A percentile compares a stretch with the other conserved stretches of the same genome.
Conservation (phyloP, 2,888 invertebrate genomes). For the Orthonevra nobilis region DNA sequence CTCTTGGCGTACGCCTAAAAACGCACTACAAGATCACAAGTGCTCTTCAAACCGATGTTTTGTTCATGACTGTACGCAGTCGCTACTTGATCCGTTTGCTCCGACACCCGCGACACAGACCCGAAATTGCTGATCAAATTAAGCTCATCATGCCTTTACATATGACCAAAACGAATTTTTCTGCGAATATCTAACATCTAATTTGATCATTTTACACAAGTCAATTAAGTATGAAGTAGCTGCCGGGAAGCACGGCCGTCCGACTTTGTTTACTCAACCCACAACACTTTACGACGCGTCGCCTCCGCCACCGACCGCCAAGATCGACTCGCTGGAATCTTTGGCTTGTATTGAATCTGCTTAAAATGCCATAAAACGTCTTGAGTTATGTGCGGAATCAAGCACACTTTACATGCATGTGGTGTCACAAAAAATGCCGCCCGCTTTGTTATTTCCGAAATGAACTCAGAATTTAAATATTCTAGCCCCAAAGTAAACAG, state of each 20-base stretch:
- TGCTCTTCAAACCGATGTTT: too few relatives aligned
- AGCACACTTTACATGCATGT: constrained; percentile 51
- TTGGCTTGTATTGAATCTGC: neutral
- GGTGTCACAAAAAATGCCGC: constrained; percentile 19
- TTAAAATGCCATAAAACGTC: constrained; percentile 49
- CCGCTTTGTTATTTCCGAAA: constrained; percentile 16
- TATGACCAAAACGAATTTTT: neutral
- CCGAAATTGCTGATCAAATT: constrained; percentile 43
- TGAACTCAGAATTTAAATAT: constrained; percentile 42
- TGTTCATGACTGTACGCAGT: constrained; percentile 35
- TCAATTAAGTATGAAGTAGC: neutral
- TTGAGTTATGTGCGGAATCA: constrained; percentile 15
- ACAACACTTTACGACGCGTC: neutral
- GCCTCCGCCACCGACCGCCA: neutral
- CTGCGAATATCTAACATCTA: constrained; percentile 28
- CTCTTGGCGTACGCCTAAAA: constrained; percentile 36
- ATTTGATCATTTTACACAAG: constrained; percentile 19
- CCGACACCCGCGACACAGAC: constrained; percentile 13
- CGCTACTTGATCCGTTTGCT: constrained; percentile 9
- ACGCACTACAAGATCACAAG: neutral
- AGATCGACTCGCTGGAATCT: too few relatives aligned
- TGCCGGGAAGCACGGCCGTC: constrained; percentile 4
- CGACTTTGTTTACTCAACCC: constrained; percentile 19
- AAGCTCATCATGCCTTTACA: constrained; percentile 12
- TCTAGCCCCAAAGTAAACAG: constrained; percentile 29